A percentile compares a stretch with the other conserved stretches of the same genome.
These are phyloP conservation scores for Tokudaia muenninki DNA, from an alignment of 2,797 vertebrate species.

Conservation along the genomic window DNA sequence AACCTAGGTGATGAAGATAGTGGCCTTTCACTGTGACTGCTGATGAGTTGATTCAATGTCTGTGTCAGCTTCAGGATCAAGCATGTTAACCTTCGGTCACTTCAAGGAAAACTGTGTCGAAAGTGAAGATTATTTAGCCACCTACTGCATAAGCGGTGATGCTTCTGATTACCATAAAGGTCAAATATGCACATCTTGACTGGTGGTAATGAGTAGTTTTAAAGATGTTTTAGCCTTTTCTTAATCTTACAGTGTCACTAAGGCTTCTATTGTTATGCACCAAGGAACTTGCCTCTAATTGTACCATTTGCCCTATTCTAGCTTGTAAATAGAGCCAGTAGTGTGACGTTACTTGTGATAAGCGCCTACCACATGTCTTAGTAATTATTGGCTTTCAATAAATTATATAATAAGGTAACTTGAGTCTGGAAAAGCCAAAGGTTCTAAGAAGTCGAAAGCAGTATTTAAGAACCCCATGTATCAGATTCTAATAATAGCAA, in stretches of 20 bases:
- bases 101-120: conserved; percentile 86
- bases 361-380: conserved; percentile 87
- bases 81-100: conserved; percentile 88
- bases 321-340: conserved; percentile 88
- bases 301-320: conserved; percentile 90
- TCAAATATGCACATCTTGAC: conserved; percentile 90
- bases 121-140: conserved; percentile 89
- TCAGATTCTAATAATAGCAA: conserved; percentile 74
- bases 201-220: conserved; percentile 91
- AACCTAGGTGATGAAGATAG: conserved; percentile 87
- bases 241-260: conserved; percentile 90
- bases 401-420: conserved; percentile 85
- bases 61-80: conserved; percentile 84
- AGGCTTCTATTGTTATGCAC: conserved; percentile 91
- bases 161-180: conserved; percentile 91
- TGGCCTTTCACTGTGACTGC: conserved; percentile 86
- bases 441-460: conserved; percentile 85
- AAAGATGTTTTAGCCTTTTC: conserved; percentile 91
- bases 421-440: conserved; percentile 86
- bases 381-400: conserved; percentile 90
- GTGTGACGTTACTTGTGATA: conserved; percentile 87
- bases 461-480: conserved; percentile 82
- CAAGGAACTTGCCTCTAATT: conserved; percentile 90
- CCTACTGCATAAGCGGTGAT: conserved; percentile 83
- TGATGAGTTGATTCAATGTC: conserved; percentile 87